Evolutionary conservation across 2,797 vertebrate species (phyloP).

Genomic region (Aselliscus stoliczkanus): DNA sequence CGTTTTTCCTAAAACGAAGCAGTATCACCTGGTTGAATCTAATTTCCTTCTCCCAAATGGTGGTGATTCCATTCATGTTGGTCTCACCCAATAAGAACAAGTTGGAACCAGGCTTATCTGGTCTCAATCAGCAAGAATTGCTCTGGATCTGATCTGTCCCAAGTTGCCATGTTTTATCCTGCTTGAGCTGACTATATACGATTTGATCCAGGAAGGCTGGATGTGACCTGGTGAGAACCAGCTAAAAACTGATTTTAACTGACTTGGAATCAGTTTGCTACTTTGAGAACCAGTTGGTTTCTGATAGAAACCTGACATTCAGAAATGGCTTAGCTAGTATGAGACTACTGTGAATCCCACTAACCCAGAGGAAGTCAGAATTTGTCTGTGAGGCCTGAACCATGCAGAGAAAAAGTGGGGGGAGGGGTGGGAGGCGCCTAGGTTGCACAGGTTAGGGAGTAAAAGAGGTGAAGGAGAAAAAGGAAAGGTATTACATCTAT

Average conservation of each 20-base stretch:
- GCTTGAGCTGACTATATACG: background rate
- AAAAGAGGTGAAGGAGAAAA: background rate
- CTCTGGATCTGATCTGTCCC: background rate
- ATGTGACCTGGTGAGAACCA: background rate
- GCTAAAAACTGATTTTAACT: background rate
- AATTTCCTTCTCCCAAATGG: background rate
- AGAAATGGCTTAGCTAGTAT: background rate
- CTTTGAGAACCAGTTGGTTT: background rate
- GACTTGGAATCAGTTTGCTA: background rate
- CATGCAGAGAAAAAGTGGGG: background rate
- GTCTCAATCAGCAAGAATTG: background rate
- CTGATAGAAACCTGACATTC: background rate
- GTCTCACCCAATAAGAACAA: background rate
- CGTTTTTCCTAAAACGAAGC: background rate
- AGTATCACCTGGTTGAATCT: background rate
- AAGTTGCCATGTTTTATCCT: background rate
- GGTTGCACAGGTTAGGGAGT: background rate
- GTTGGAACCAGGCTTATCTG: background rate
- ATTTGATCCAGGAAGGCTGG: background rate
- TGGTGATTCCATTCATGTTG: background rate
- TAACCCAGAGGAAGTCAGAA: background rate
- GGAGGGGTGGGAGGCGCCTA: too few species aligned
- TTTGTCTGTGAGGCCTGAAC: background rate
- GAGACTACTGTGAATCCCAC: background rate
- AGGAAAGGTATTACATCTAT: background rate